Evolutionary conservation across 2,797 vertebrate species (phyloP).

Genomic region (Tragopan temminckii): DNA sequence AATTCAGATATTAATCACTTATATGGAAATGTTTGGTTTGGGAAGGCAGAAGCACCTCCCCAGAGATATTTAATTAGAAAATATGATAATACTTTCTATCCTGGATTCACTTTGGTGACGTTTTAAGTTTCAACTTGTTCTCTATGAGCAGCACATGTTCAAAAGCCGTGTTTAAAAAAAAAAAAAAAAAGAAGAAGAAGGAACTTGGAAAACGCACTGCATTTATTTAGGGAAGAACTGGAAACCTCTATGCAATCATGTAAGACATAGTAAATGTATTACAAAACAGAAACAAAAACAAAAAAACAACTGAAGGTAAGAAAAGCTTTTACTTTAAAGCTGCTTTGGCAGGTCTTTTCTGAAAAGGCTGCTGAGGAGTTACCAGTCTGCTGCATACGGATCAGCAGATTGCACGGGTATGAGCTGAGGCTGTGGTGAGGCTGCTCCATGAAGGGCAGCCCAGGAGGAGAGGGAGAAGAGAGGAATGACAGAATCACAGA

Average conservation of each 20-base stretch:
- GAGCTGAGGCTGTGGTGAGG: constrained; percentile 21
- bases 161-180: background rate
- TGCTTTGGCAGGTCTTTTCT: background rate
- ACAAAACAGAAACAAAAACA: background rate
- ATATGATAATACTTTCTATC: background rate
- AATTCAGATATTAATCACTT: constrained; percentile 58
- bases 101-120: background rate
- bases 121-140: constrained; percentile 31
- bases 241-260: background rate
- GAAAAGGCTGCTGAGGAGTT: constrained; percentile 22
- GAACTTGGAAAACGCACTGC: background rate
- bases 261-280: background rate
- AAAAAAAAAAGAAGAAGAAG: background rate
- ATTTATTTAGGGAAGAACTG: background rate
- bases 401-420: constrained; percentile 34
- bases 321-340: background rate
- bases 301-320: background rate
- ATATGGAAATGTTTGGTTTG: constrained; percentile 57
- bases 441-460: background rate
- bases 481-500: background rate
- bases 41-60: constrained; percentile 25
- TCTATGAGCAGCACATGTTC: background rate
- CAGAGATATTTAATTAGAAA: constrained; percentile 30
- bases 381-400: constrained; percentile 17
- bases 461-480: background rate